Percentiles rank a stretch among this genome's conserved stretches.
Conservation (phyloP, 2,797 vertebrate species). For the Acropternis orthonyx region DNA sequence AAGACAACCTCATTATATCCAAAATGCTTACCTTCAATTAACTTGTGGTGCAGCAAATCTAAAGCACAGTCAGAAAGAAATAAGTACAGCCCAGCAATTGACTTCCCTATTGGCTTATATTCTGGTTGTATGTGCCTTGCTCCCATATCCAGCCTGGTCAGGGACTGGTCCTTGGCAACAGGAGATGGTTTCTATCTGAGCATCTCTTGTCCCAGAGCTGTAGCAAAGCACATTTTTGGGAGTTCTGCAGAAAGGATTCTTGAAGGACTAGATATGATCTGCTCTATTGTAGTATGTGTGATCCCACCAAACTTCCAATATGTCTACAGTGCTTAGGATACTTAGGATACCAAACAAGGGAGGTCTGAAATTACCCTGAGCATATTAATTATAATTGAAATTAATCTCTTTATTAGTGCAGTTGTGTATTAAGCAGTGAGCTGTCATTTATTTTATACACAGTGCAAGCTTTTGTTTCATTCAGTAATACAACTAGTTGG, state of each 20-base stretch:
- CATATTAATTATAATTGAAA: slow-evolving; percentile 2
- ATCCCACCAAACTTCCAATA: not conserved
- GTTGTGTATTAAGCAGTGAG: not conserved
- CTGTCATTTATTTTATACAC: not conserved
- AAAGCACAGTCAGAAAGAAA: not conserved
- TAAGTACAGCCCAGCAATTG: not conserved
- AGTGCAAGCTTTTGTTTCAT: not conserved
- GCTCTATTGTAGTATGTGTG: fast-evolving
- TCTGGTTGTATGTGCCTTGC: not conserved
- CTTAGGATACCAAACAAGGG: not conserved
- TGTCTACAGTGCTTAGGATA: not conserved
- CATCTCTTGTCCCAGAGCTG: not conserved
- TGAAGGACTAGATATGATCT: not conserved
- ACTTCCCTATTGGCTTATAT: not conserved
- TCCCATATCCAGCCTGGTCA: not conserved
- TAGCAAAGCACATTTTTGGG: not conserved
- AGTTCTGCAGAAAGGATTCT: not conserved
- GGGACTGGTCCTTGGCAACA: not conserved
- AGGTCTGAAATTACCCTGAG: not conserved
- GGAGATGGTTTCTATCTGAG: not conserved
- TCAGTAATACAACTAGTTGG: not conserved
- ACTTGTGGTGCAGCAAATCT: not conserved
- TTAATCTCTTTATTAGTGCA: slow-evolving; percentile 1
- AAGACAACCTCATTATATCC: not conserved
- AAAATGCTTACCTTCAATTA: not conserved